phyloP scores from a whole-genome alignment of 1,140 invertebrate species.

The Bathynomus jamesi region DNA sequence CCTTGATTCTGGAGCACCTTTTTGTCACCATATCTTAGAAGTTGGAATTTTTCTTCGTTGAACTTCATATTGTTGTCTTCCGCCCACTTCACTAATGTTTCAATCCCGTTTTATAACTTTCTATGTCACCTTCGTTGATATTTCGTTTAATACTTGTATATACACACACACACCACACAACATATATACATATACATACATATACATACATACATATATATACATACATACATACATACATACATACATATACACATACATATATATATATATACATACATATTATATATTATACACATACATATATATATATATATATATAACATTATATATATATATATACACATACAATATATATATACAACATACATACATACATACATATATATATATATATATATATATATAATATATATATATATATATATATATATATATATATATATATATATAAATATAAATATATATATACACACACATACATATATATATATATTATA shows the following conservation, averaged over 20 bases:
- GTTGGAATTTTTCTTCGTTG: neutral
- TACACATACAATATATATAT: neutral
- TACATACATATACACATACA: neutral
- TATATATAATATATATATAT: neutral
- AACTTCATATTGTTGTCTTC: neutral
- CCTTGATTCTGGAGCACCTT: too few species aligned
- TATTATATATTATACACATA: neutral
- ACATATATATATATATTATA: neutral
- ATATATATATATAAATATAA: neutral
- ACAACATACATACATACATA: neutral
- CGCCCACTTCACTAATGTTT: neutral
- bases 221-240: neutral
- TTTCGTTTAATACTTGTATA: too few species aligned
- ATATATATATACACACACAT: neutral
- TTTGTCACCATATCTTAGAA: neutral
- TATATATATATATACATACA: neutral
- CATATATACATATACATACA: neutral
- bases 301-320: too few species aligned
- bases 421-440: neutral
- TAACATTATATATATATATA: neutral
- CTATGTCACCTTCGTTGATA: neutral
- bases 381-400: too few species aligned
- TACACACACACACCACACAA: too few species aligned
- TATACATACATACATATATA: neutral
- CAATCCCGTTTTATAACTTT: neutral